These are phyloP conservation scores for Dascillus cervinus DNA, from an alignment of 2,888 invertebrate species.

Conservation along the genomic window DNA sequence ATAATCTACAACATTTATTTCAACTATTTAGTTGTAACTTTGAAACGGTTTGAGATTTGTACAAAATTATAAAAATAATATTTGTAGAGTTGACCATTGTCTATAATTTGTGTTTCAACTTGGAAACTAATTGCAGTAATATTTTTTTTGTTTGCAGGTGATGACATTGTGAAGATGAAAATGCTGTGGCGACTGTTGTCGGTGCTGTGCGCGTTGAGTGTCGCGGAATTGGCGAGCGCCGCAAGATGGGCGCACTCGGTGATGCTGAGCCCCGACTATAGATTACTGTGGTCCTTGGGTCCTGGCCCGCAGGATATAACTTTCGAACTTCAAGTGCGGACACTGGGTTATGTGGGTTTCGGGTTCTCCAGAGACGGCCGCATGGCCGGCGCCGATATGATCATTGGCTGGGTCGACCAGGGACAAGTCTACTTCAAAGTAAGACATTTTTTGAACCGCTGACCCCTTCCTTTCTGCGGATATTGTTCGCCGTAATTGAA, in stretches of 20 bases:
- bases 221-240: slow-evolving; percentile 34
- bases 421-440: slow-evolving; percentile 75
- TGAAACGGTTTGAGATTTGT: too few species aligned
- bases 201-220: slow-evolving; percentile 31
- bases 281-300: slow-evolving; percentile 65
- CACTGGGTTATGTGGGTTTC: slow-evolving; percentile 78
- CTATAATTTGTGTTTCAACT: too few species aligned
- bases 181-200: slow-evolving; percentile 13
- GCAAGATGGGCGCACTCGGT: slow-evolving; percentile 45
- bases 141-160: slow-evolving; percentile 12
- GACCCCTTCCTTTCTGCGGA: slow-evolving; percentile 8
- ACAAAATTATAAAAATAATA: background rate
- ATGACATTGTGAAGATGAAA: slow-evolving; percentile 14
- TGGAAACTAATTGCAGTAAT: too few species aligned
- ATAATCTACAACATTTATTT: too few species aligned
- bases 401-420: slow-evolving; percentile 84
- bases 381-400: slow-evolving; percentile 77
- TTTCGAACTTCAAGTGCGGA: slow-evolving; percentile 76
- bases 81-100: background rate
- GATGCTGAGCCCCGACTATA: slow-evolving; percentile 48
- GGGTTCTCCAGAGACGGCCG: slow-evolving; percentile 77
- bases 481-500: slow-evolving; percentile 17
- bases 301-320: slow-evolving; percentile 67
- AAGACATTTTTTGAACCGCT: slow-evolving; percentile 38
- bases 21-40: too few species aligned